Base-by-base conservation (phyloP, 2,797 vertebrate genomes). In the Protonibea diacanthus region DNA sequence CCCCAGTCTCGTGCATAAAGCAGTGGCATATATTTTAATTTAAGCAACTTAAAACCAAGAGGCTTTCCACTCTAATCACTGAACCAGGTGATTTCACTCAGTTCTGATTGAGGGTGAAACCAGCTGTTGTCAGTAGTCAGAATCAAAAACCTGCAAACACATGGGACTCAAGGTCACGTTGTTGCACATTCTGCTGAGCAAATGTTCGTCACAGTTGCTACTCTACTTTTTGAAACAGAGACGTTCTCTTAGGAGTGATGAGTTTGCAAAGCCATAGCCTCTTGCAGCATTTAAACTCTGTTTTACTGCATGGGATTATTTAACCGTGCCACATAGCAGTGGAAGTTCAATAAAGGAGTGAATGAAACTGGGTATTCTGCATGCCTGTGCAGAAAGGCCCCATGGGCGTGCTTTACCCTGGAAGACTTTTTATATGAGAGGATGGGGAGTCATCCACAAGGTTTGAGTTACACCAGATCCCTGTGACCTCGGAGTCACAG, bases 391-490 rank as follows among this genome's bases (percentile, higher is more conserved):
- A 86, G 81, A 96, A 95, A 93, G 93, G 92, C 94, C 97, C 96
- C 96, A 84, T 94, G 96, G 96, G 97, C 92, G 95, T 95, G 95
- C 94, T 96, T 97, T 94, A 91, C 94, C 93, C 92, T 91, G 94
- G 95, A 96, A 96, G 95, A 96, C 95, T 96, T 93, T 94, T 95
- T 96, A 96, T 96, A 96, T 91, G 95, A 95, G 95, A 96, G 95
- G 93, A 95, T 92, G 94, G 95, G 95, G 96, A 96, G 96, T 95
- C 94, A 93, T 96, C 95, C 94, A 94, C 90, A 88, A 88, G 92
- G 95, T 95, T 97, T 95, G 94, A 94, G 95, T 97, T 98, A 97
- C 96, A 96, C 94, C 92, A 92, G 94, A 95, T 95, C 95, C 93
- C 94, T 49, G 63, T 95, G 96, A 96, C 96, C 97, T 83, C 83